Percentiles rank a stretch among this genome's conserved stretches.
Evolutionary conservation across 2,113 vertebrate genomes (phyloP).

Genomic region (Ciconia stormi): DNA sequence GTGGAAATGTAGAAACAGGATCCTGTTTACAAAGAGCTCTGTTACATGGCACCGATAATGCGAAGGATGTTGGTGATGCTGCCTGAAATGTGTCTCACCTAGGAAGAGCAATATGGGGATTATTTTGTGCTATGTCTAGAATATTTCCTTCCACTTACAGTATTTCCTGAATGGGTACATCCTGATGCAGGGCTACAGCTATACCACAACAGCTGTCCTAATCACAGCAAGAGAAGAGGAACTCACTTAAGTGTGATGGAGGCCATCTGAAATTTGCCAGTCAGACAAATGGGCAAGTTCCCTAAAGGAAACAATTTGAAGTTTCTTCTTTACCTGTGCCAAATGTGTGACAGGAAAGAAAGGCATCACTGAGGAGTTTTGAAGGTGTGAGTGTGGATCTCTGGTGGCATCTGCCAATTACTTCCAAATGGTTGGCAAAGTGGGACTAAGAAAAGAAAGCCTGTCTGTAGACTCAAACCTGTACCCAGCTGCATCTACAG

Average conservation of each 20-base stretch:
- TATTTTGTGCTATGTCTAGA: neutral
- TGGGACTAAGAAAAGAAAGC: neutral
- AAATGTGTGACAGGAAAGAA: neutral
- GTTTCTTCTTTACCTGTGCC: neutral
- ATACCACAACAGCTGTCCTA: neutral
- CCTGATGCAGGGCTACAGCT: neutral
- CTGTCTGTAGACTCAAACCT: neutral
- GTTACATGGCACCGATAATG: neutral
- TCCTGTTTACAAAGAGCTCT: neutral
- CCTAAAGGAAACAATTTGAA: neutral
- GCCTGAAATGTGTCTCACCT: neutral
- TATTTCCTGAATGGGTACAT: neutral
- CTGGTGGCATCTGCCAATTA: neutral
- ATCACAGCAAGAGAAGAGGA: neutral
- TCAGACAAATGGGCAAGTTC: neutral
- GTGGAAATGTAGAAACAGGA: neutral
- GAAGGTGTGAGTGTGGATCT: neutral
- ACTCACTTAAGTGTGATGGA: neutral
- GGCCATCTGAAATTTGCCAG: neutral
- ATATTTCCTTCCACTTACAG: neutral
- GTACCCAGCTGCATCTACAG: neutral
- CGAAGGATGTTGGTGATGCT: neutral
- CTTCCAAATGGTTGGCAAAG: neutral
- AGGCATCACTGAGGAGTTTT: neutral
- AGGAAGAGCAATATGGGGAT: neutral